Evolutionary conservation across 2,113 vertebrate species (phyloP), one percentile per base, ranked within the genome.

Genomic region (Oryzias celebensis): DNA sequence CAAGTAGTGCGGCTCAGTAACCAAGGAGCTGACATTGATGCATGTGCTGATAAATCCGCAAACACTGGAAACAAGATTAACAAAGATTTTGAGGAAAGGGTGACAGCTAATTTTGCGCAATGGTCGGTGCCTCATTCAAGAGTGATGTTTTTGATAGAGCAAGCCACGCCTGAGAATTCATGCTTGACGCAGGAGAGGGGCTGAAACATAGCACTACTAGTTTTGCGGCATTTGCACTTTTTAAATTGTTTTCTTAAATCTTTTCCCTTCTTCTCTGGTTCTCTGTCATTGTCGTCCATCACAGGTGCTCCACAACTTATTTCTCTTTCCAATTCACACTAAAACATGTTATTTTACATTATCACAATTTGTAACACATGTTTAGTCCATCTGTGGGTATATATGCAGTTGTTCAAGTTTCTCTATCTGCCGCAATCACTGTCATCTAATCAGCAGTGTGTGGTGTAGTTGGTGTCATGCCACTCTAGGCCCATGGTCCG

Each of bases 41-140:
- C 97, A 99, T 99, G 96, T 97, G 96, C 95, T 98, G 96, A 99
- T 98, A 98, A 99, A 98, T 95, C 96, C 94, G 94, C 95, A 97
- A 98, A 98, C 95, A 95, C 95, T 96, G 94, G 96, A 98, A 99
- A 99, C 96, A 93, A 97, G 95, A 98, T 99, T 99, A 98, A 98
- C 96, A 98, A 98, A 98, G 96, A 98, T 99, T 98, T 95, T 97
- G 94, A 97, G 96, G 92, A 96, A 95, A 95, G 93, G 93, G 93
- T 99, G 97, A 98, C 96, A 98, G 96, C 96, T 98, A 97, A 98
- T 98, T 98, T 97, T 96, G 93, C 93, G 93, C 94, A 95, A 92
- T 94, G 92, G 94, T 95, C 93, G 94, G 91, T 93, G 94, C 94
- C 93, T 96, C 93, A 93, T 96, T 95, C 93, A 92, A 92, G 93